Conservation (phyloP, 1,140 invertebrate species). For the Apocrypta bakeri region DNA sequence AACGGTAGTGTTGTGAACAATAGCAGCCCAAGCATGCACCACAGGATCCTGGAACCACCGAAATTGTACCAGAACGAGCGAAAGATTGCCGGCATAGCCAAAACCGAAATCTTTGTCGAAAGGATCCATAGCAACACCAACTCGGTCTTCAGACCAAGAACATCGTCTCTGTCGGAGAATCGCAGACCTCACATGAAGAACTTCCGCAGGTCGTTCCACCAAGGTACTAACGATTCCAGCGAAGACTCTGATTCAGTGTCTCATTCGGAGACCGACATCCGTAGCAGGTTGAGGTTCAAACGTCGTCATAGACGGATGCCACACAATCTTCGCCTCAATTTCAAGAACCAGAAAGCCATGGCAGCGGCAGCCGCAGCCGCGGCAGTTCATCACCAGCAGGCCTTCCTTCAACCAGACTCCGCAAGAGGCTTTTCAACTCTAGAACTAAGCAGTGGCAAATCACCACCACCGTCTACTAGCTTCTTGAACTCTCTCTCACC, state of each 20-base stretch:
- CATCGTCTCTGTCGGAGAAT: conserved; percentile 69
- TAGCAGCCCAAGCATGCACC: conserved; percentile 61
- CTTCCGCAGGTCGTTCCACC: conserved; percentile 68
- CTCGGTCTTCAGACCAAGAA: conserved; percentile 64
- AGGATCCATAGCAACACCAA: conserved; percentile 53
- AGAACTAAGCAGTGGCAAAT: conserved; percentile 67
- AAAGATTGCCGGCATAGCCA: conserved; percentile 51
- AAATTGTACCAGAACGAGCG: conserved; percentile 69
- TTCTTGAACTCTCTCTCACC: conserved; percentile 71
- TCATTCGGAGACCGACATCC: conserved; percentile 71
- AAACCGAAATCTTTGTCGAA: conserved; percentile 56
- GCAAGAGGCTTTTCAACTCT: conserved; percentile 62
- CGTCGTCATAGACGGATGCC: conserved; percentile 64
- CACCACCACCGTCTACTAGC: conserved; percentile 71
- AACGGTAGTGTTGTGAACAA: too few species aligned
- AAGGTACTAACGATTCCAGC: conserved; percentile 65
- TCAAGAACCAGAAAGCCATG: conserved; percentile 61
- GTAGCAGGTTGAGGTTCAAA: conserved; percentile 64
- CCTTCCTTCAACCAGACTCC: conserved; percentile 64
- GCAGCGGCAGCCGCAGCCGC: conserved; percentile 16
- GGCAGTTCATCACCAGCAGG: conserved; percentile 45
- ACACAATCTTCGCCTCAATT: conserved; percentile 65
- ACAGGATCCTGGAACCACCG: conserved; percentile 68
- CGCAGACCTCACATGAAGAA: conserved; percentile 64
- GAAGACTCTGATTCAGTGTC: conserved; percentile 72